These are phyloP conservation scores for Galeopsomyia nigrocyanea DNA, from an alignment of 2,888 invertebrate species.

Conservation along the genomic window DNA sequence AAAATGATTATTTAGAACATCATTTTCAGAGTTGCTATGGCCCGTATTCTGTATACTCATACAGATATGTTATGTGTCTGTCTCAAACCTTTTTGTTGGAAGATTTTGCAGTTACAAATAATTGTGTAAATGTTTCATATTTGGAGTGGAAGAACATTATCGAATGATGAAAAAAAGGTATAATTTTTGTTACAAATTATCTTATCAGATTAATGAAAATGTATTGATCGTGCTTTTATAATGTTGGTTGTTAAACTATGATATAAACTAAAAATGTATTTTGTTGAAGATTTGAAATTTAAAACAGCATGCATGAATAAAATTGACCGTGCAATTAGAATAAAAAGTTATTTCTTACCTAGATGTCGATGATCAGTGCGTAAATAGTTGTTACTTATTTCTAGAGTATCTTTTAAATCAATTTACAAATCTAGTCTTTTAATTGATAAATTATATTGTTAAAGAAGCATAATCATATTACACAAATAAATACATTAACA, in stretches of 20 bases:
- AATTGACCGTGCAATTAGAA: slow-evolving; percentile 38
- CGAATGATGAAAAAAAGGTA: background rate
- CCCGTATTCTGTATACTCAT: slow-evolving; percentile 22
- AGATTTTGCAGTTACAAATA: background rate
- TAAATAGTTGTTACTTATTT: slow-evolving; percentile 7
- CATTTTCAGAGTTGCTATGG: slow-evolving; percentile 14
- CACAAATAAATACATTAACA: slow-evolving; percentile 3
- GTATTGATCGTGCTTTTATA: no score
- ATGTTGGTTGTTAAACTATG: no score
- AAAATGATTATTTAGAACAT: slow-evolving; percentile 2
- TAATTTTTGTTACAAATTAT: background rate
- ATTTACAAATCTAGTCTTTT: no score
- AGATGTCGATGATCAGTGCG: slow-evolving; percentile 12
- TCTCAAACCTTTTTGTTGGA: slow-evolving; percentile 36
- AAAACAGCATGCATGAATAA: slow-evolving; percentile 34
- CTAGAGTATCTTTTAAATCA: background rate
- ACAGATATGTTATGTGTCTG: slow-evolving; percentile 50
- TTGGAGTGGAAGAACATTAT: background rate
- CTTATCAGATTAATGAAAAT: no score
- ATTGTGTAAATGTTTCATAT: background rate
- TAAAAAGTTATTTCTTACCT: slow-evolving; percentile 33
- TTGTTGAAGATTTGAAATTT: background rate
- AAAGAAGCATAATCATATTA: slow-evolving; percentile 28
- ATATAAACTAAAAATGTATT: no score
- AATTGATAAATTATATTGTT: background rate